Evolutionary conservation across 2,888 invertebrate species (phyloP).

Genomic region (Hydropsyche betteni): DNA sequence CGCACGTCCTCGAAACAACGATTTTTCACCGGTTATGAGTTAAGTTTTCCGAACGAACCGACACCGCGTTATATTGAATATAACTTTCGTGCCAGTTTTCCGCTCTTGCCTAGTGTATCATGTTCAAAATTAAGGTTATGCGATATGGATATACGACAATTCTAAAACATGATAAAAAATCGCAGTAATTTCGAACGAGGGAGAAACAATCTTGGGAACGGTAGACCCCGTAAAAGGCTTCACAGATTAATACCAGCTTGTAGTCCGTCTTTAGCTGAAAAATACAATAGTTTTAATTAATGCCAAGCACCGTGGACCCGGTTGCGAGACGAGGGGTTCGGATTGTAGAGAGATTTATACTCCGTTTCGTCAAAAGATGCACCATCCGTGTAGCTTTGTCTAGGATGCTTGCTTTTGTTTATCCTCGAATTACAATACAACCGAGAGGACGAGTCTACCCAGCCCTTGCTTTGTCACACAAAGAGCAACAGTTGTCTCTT

Average conservation of each 20-base stretch:
- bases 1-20: conserved; percentile 15
- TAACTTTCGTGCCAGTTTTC: conserved; percentile 5
- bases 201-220: background rate
- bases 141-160: too few species aligned
- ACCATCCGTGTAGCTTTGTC: background rate
- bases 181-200: background rate
- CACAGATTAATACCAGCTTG: conserved; percentile 4
- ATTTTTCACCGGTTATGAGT: conserved; percentile 25
- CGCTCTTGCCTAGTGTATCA: background rate
- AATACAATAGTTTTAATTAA: conserved; percentile 41
- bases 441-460: background rate
- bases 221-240: background rate
- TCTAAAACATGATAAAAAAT: background rate
- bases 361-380: conserved; percentile 7
- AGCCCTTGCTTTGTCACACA: background rate
- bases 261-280: conserved; percentile 18
- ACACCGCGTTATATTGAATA: background rate
- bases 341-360: conserved; percentile 1
- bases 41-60: conserved; percentile 9
- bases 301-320: conserved; percentile 8
- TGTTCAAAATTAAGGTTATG: too few species aligned
- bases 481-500: conserved; percentile 3
- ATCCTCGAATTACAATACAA: background rate
- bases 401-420: background rate
- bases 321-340: background rate